Conservation (phyloP, 2,113 vertebrate species). For the Oncorhynchus nerka region DNA sequence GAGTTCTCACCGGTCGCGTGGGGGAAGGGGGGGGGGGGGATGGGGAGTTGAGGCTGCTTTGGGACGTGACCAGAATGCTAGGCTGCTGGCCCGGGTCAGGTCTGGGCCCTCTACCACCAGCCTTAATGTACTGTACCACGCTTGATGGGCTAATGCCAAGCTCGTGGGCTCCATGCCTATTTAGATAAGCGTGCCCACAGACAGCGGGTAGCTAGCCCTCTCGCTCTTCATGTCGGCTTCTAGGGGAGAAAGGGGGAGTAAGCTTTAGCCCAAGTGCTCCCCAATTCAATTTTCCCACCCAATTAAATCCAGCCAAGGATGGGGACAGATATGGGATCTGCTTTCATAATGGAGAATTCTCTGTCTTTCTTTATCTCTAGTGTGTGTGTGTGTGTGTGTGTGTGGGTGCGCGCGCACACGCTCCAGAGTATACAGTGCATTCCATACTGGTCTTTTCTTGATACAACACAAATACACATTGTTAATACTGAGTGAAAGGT, state of each 20-base stretch:
- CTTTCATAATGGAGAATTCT: conserved; percentile 31
- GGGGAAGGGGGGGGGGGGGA: not conserved
- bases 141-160: too few species aligned
- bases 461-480: not conserved
- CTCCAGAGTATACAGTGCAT: not conserved
- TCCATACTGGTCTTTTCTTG: not conserved
- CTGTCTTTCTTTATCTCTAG: not conserved
- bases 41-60: not conserved
- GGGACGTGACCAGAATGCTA: too few species aligned
- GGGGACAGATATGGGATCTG: conserved; percentile 49
- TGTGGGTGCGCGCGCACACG: not conserved
- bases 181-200: not conserved
- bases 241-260: conserved; percentile 9
- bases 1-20: conserved; percentile 54
- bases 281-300: conserved; percentile 54
- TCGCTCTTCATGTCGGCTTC: conserved; percentile 40
- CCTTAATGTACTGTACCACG: too few species aligned
- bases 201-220: conserved; percentile 4
- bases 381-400: too few species aligned
- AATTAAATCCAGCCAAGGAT: conserved; percentile 50
- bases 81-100: not conserved
- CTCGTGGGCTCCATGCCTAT: too few species aligned
- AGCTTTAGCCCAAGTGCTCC: conserved; percentile 40
- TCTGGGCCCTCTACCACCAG: too few species aligned
- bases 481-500: too few species aligned